Conservation (phyloP, 2,113 vertebrate genomes). For the Ctenomys sociabilis region DNA sequence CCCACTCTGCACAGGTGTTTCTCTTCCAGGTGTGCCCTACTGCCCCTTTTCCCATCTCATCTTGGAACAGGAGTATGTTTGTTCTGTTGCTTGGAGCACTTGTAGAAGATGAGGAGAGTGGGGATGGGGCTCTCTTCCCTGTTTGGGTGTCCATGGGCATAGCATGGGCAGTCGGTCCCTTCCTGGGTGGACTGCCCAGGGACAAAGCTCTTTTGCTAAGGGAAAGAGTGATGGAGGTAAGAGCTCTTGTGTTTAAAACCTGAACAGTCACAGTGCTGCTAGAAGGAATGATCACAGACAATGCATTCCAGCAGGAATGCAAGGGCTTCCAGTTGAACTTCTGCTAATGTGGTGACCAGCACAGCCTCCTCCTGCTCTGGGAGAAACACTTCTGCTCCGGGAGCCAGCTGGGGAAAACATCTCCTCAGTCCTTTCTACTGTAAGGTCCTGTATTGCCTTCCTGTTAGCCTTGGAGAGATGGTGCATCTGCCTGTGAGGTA, state of each 20-base stretch:
- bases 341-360: neutral
- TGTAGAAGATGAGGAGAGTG: conserved; percentile 7
- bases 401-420: neutral
- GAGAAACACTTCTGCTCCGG: neutral
- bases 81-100: neutral
- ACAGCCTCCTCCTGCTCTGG: neutral
- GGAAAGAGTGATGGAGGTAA: neutral
- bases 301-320: neutral
- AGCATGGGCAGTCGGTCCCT: neutral
- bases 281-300: neutral
- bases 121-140: neutral
- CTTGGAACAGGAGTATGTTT: neutral
- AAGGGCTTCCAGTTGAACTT: neutral
- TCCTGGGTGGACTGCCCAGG: conserved; percentile 47
- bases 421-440: neutral
- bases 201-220: conserved; percentile 52
- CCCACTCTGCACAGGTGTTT: neutral
- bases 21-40: neutral
- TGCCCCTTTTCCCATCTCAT: neutral
- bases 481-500: neutral
- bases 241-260: conserved; percentile 23
- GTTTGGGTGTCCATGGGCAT: neutral
- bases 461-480: neutral
- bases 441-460: neutral
- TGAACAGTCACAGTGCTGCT: neutral